Conservation (phyloP, 1,140 invertebrate genomes). For the Sitodiplosis mosellana region DNA sequence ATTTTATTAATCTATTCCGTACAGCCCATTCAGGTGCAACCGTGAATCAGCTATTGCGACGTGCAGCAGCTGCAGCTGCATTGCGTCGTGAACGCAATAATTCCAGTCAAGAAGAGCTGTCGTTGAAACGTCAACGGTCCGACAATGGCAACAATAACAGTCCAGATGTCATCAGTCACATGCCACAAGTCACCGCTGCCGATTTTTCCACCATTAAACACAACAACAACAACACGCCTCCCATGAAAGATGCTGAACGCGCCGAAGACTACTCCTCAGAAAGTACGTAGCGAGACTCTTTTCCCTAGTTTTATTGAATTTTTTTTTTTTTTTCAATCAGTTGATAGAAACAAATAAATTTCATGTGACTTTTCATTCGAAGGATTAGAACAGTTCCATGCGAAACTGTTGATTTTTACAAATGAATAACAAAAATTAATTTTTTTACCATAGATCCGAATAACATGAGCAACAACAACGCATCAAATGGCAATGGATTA, state of each 20-base stretch:
- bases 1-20: too few relatives aligned
- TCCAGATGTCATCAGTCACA: constrained; percentile 24
- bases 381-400: too few relatives aligned
- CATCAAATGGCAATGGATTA: constrained; percentile 34
- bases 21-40: constrained; percentile 23
- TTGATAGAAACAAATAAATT: too few relatives aligned
- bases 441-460: constrained; percentile 9
- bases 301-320: too few relatives aligned
- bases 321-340: too few relatives aligned
- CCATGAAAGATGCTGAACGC: constrained; percentile 29
- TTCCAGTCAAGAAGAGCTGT: constrained; percentile 29
- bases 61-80: constrained; percentile 36
- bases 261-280: not conserved
- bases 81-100: constrained; percentile 37
- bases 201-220: constrained; percentile 50
- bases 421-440: too few relatives aligned
- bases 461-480: constrained; percentile 27
- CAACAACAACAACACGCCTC: constrained; percentile 35
- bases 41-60: constrained; percentile 43
- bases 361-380: too few relatives aligned
- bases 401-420: too few relatives aligned
- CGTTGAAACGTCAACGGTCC: constrained; percentile 31
- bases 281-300: not conserved
- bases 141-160: constrained; percentile 35
- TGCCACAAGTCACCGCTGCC: constrained; percentile 40